Evolutionary conservation across 2,888 invertebrate genomes (phyloP).

Genomic region (Oxycera nigricornis): DNA sequence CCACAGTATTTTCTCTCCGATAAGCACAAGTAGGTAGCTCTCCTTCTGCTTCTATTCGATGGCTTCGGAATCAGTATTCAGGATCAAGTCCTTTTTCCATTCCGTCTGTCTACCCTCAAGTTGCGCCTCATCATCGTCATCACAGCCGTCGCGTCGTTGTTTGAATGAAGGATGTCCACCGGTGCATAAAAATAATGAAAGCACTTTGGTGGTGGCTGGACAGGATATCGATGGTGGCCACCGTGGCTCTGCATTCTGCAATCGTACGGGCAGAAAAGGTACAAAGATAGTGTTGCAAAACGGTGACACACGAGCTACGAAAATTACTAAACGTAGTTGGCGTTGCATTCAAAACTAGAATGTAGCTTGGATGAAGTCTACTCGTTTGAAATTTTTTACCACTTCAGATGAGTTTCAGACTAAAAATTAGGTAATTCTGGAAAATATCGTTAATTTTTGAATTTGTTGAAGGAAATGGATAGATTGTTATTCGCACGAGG

Average conservation of each 20-base stretch:
- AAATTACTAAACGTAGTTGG: too few relatives aligned
- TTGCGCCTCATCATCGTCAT: neutral
- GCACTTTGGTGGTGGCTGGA: conserved; percentile 6
- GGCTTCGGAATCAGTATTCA: neutral
- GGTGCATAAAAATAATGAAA: conserved; percentile 35
- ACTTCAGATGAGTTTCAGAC: too few relatives aligned
- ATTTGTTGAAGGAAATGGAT: too few relatives aligned
- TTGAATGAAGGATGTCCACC: conserved; percentile 23
- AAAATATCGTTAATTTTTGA: too few relatives aligned
- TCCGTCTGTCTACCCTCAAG: conserved; percentile 8
- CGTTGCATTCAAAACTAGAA: too few relatives aligned
- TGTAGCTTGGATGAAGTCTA: too few relatives aligned
- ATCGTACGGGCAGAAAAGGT: neutral
- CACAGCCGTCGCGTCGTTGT: conserved; percentile 1
- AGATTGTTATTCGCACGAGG: too few relatives aligned
- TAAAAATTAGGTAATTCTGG: too few relatives aligned
- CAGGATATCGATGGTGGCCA: conserved; percentile 3
- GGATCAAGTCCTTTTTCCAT: neutral
- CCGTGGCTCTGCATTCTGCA: neutral
- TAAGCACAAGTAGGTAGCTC: neutral
- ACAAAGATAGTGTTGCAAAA: neutral
- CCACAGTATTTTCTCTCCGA: neutral
- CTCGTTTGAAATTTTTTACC: too few relatives aligned
- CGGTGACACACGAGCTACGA: neutral
- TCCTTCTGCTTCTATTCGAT: neutral